These are phyloP conservation scores for Dendrolimus kikuchii DNA, from an alignment of 1,140 invertebrate genomes.

Conservation along the genomic window DNA sequence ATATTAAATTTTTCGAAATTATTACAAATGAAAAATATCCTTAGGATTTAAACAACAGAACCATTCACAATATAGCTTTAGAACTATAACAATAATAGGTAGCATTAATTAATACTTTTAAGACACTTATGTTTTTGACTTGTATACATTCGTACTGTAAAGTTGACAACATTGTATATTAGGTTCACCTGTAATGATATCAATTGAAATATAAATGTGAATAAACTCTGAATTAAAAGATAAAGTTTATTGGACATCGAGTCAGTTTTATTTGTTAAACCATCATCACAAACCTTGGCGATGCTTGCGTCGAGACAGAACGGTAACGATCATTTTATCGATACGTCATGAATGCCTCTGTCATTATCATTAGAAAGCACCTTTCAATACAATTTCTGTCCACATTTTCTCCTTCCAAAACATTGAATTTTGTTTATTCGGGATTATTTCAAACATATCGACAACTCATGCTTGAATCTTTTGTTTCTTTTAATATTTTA, in stretches of 20 bases:
- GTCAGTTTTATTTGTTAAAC: conserved; percentile 52
- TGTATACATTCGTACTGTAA: conserved; percentile 69
- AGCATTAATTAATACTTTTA: conserved; percentile 59
- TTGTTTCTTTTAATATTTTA: conserved; percentile 43
- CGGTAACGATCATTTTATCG: conserved; percentile 68
- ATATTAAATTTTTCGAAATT: conserved; percentile 35
- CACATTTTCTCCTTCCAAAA: conserved; percentile 62
- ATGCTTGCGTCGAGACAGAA: conserved; percentile 62
- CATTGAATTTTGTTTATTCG: conserved; percentile 44
- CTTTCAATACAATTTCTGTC: conserved; percentile 43
- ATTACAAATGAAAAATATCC: conserved; percentile 32
- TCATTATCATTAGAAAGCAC: conserved; percentile 69
- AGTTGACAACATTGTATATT: conserved; percentile 58
- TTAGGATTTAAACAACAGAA: conserved; percentile 51
- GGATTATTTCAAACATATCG: conserved; percentile 38
- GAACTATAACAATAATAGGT: conserved; percentile 58
- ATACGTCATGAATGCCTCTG: conserved; percentile 69
- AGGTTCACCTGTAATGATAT: conserved; percentile 60
- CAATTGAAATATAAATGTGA: conserved; percentile 66
- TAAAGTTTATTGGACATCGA: conserved; percentile 46
- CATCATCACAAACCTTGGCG: conserved; percentile 55
- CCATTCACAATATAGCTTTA: conserved; percentile 60
- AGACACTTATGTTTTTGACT: conserved; percentile 70
- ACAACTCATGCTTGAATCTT: conserved; percentile 50
- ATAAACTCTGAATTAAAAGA: conserved; percentile 61